Base-by-base conservation (phyloP, 2,888 invertebrate species). In the Hemistola chrysoprasaria region DNA sequence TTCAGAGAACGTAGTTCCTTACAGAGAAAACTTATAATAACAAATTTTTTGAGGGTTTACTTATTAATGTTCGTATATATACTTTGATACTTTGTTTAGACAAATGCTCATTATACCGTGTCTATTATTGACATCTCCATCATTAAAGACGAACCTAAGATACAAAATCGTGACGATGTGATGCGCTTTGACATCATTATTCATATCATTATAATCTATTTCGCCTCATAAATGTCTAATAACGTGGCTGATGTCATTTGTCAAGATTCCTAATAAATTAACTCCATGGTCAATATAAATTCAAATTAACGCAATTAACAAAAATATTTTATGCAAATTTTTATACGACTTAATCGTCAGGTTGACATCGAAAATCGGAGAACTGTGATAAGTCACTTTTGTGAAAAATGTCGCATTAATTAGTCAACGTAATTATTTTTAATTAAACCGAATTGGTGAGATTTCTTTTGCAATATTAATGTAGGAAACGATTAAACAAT, bases 341-440 rank as follows among this genome's bases (percentile, higher is more conserved):
- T 30, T 44, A 30, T 43, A 39, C 27, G 23, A 38, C 25, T 20
- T 39, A 29, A 44, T 35, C 22, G 25, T 23, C 8, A 28, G 30
- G 22, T 33, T 30, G 26, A 44, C 40, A 41, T 21, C n/a, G n/a
- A 36, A 41, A 44, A 39, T 11, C 20, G 9, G 7, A n/a, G 21
- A 22, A 6, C 8, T 9, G 36, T 33, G 34, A 47, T 47, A 34
- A 16, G 26, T 29, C 5, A 40, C 40, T 49, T 49, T 42, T 31
- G 41, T 47, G 38, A 42, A 47, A 44, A 47, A 38, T 49, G 49
- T 47, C 47, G 30, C 23, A 21, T 24, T 48, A 38, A 44, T 47
- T 20, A 39, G 48, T 46, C 29, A 40, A 40, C 31, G 8, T 23
- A 33, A 32, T 34, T 45, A 32, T 31, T 40, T 36, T 35, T 43